A percentile compares a stretch with the other conserved stretches of the same genome.
Evolutionary conservation across 2,888 invertebrate species (phyloP).

Genomic region (Azorinus chamasolen): DNA sequence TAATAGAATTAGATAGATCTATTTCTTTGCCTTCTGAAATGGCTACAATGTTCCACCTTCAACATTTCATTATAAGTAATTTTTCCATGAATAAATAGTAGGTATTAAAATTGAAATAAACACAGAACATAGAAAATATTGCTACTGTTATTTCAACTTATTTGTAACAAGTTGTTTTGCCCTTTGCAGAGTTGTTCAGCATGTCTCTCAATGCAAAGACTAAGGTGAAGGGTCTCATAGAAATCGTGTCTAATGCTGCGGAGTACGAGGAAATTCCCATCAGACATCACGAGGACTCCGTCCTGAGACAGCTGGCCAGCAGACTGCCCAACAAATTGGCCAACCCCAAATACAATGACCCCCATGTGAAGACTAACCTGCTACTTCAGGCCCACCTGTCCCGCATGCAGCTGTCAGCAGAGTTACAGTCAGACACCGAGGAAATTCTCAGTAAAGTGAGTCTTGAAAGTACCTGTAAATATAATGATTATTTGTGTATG

Average conservation of each 20-base stretch:
- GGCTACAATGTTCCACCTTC: too few species aligned
- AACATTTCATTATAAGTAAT: too few species aligned
- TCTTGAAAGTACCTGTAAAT: too few species aligned
- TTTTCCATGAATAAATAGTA: too few species aligned
- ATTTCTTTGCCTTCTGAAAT: too few species aligned
- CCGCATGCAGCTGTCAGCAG: constrained; percentile 97
- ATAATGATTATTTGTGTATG: too few species aligned
- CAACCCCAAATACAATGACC: constrained; percentile 95
- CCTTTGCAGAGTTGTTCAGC: constrained; percentile 95
- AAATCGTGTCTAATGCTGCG: constrained; percentile 99
- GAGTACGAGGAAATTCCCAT: constrained; percentile 98
- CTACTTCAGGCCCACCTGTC: constrained; percentile 98
- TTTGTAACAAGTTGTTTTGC: too few species aligned
- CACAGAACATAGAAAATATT: too few species aligned
- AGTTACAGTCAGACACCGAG: constrained; percentile 98
- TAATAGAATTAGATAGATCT: too few species aligned
- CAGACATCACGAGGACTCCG: constrained; percentile 96
- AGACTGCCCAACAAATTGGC: constrained; percentile 90
- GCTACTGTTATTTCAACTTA: too few species aligned
- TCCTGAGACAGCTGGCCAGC: constrained; percentile 89
- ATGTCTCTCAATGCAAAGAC: constrained; percentile 98
- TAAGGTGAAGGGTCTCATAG: constrained; percentile 97
- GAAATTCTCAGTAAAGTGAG: constrained; percentile 91
- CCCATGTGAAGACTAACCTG: constrained; percentile 97
- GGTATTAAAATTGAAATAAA: too few species aligned